Evolutionary conservation across 1,140 invertebrate species (phyloP), one percentile per base, ranked within the genome.

Genomic region (Ericerus pela): DNA sequence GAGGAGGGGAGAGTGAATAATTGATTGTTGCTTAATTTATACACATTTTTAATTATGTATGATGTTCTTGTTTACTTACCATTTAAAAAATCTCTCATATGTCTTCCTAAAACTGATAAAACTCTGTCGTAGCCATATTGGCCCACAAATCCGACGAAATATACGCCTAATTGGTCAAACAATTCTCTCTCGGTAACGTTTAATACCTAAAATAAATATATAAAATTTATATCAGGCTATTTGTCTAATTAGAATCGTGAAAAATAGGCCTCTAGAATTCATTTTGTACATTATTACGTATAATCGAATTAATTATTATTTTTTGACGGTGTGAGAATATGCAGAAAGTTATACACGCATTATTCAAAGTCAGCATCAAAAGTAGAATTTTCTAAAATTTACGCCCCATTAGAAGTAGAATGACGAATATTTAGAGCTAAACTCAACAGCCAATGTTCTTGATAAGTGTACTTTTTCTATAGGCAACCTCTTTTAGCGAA

Each of bases 71-170:
- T 14, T 10, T 16, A 58, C 53, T 66, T 62, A 52, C 92, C 92
- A 65, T 96, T 96, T 1, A 97, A 77, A 68, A 97, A 97, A 69
- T 96, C 93, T 55, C 92, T 72, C 78, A 97, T 88, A 66, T 96
- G 87, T 6, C 92, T 75, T 1, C 93, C 89, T 5, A 93, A 73
- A 1, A 93, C 88, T 16, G 86, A 89, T 2, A 94, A 68, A 0
- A 94, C 86, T 58, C 85, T 73, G 68, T 96, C 91, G 69, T 96
- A 96, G 4, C 91, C 91, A 66, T 94, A 96, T 64, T 94, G 88
- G n/a, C 88, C 84, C 1, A 92, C 85, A 66, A 90, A 92, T 36
- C 83, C 79, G 3, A 92, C 85, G 70, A 92, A 93, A 66, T 86
- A 84, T 1, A 87, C 83, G 3, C 89, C 89, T 84, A 93, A 88